Evolutionary conservation across 2,888 invertebrate species (phyloP).

Genomic region (Lasioglossum figueresi): DNA sequence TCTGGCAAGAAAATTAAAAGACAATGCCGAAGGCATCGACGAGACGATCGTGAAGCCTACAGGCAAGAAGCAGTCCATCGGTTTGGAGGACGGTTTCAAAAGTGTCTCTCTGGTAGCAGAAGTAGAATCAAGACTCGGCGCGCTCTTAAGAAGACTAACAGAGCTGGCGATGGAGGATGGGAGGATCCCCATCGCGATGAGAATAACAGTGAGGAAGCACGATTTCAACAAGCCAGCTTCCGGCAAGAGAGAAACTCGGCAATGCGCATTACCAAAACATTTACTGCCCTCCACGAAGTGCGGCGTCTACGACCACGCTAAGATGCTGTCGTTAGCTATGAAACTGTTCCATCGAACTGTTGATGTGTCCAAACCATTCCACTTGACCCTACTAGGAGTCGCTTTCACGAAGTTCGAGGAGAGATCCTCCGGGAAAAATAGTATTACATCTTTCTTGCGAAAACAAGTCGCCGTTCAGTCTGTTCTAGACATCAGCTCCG

Average conservation of each 20-base stretch:
- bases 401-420: slow-evolving; percentile 93
- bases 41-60: slow-evolving; percentile 89
- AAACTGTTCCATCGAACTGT: slow-evolving; percentile 90
- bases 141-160: slow-evolving; percentile 89
- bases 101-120: slow-evolving; percentile 90
- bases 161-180: slow-evolving; percentile 91
- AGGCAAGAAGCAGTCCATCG: slow-evolving; percentile 92
- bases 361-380: slow-evolving; percentile 90
- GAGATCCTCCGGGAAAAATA: slow-evolving; percentile 88
- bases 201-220: slow-evolving; percentile 90
- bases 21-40: slow-evolving; percentile 91
- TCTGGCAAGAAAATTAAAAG: slow-evolving; percentile 88
- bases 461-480: slow-evolving; percentile 92
- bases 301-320: slow-evolving; percentile 86
- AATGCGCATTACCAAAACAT: slow-evolving; percentile 86
- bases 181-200: slow-evolving; percentile 90
- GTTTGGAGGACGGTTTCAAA: slow-evolving; percentile 92
- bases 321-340: slow-evolving; percentile 89
- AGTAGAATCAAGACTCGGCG: slow-evolving; percentile 89
- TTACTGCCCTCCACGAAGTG: slow-evolving; percentile 87
- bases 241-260: slow-evolving; percentile 90
- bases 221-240: slow-evolving; percentile 87
- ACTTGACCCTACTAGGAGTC: slow-evolving; percentile 91
- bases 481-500: slow-evolving; percentile 84
- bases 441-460: slow-evolving; percentile 90